Percentiles rank a stretch among this genome's conserved stretches.
Evolutionary conservation across 2,797 vertebrate species (phyloP).

Genomic region (Chromis chromis): DNA sequence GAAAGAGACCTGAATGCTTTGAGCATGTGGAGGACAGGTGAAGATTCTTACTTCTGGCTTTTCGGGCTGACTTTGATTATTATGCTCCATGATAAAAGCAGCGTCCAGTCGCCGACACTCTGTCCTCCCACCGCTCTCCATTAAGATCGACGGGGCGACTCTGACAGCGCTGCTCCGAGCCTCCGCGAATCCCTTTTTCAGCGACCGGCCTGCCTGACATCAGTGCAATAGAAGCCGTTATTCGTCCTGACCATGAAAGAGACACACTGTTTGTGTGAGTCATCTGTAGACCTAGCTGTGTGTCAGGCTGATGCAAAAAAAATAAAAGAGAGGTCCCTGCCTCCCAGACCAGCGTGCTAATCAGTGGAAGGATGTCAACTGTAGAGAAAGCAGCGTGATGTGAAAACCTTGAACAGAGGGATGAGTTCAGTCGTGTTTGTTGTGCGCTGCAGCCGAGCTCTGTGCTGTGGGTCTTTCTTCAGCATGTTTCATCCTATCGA

Average conservation of each 20-base stretch:
- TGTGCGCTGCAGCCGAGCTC: background rate
- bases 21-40: conserved; percentile 19
- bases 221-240: conserved; percentile 10
- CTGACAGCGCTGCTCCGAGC: conserved; percentile 14
- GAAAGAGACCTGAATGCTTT: background rate
- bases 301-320: conserved; percentile 37
- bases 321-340: conserved; percentile 23
- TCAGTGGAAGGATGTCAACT: conserved; percentile 38
- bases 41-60: background rate
- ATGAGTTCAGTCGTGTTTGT: background rate
- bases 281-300: conserved; percentile 34
- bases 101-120: background rate
- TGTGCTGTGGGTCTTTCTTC: conserved; percentile 4
- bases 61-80: conserved; percentile 2
- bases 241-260: conserved; percentile 46
- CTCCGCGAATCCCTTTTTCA: conserved; percentile 12
- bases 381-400: conserved; percentile 20
- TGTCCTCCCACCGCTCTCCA: conserved; percentile 23
- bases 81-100: background rate
- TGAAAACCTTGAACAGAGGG: conserved; percentile 26
- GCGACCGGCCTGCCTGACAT: conserved; percentile 19
- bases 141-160: conserved; percentile 17
- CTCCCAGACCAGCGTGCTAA: conserved; percentile 29
- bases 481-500: conserved; percentile 30
- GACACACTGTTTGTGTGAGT: conserved; percentile 54